phyloP scores from a whole-genome alignment of 1,140 invertebrate genomes.

The Monochamus saltuarius region DNA sequence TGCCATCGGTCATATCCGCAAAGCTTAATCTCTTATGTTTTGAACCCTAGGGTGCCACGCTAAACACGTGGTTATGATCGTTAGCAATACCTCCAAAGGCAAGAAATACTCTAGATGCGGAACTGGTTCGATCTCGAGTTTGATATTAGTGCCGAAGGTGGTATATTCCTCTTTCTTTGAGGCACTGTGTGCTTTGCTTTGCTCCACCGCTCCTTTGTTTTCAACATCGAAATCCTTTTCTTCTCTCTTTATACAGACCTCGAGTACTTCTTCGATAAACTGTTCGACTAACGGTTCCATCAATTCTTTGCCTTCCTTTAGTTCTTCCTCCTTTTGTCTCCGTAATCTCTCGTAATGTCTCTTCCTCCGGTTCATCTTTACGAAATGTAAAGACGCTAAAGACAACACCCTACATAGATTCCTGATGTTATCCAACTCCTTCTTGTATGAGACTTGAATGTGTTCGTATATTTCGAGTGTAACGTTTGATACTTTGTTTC shows the following conservation, averaged over 20 bases:
- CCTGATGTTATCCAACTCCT: slow-evolving; percentile 58
- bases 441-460: slow-evolving; percentile 54
- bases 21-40: slow-evolving; percentile 31
- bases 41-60: slow-evolving; percentile 39
- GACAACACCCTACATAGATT: slow-evolving; percentile 57
- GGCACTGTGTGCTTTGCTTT: slow-evolving; percentile 1
- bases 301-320: slow-evolving; percentile 18
- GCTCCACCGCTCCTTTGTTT: background rate
- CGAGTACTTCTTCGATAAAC: slow-evolving; percentile 20
- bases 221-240: slow-evolving; percentile 2
- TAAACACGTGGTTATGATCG: slow-evolving; percentile 32
- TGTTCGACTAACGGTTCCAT: slow-evolving; percentile 27
- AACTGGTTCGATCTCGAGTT: slow-evolving; percentile 14
- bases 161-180: background rate
- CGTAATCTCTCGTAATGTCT: slow-evolving; percentile 12
- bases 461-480: slow-evolving; percentile 51
- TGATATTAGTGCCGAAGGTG: slow-evolving; percentile 20
- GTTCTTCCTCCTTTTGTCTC: slow-evolving; percentile 6
- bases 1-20: slow-evolving; percentile 28
- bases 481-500: too few relatives aligned
- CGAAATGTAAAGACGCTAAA: slow-evolving; percentile 51
- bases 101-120: slow-evolving; percentile 33
- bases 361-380: slow-evolving; percentile 35
- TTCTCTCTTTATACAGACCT: slow-evolving; percentile 8
- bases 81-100: slow-evolving; percentile 35